Evolutionary conservation across 2,888 invertebrate genomes (phyloP).

Genomic region (Gryllus longicercus): DNA sequence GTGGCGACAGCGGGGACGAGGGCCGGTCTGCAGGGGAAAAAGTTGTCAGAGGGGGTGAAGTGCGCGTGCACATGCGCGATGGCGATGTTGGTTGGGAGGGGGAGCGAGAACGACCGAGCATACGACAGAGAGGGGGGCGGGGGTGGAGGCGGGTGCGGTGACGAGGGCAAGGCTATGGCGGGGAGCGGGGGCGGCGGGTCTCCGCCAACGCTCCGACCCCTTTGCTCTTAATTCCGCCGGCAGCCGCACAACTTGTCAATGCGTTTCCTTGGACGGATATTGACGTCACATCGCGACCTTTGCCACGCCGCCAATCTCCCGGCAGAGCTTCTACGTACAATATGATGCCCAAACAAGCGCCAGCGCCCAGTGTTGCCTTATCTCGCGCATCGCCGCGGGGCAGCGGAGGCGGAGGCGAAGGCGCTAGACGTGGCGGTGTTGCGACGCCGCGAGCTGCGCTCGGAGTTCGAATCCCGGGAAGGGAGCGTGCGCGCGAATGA

Average conservation of each 20-base stretch:
- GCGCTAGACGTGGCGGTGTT: background rate
- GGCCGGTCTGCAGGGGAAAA: no score
- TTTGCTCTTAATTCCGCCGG: slow-evolving; percentile 6
- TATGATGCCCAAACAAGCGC: slow-evolving; percentile 4
- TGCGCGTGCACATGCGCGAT: no score
- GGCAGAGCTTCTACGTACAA: background rate
- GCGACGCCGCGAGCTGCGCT: no score
- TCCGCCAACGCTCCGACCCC: background rate
- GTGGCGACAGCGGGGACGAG: no score
- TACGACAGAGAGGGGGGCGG: background rate
- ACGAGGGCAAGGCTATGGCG: no score
- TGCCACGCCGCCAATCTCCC: background rate
- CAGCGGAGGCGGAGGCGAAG: background rate
- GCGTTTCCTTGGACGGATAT: slow-evolving; percentile 2
- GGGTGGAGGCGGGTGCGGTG: background rate
- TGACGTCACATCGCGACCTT: slow-evolving; percentile 1
- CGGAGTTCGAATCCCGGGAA: no score
- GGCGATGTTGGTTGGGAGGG: no score
- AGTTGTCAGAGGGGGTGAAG: no score
- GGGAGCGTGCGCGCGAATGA: no score
- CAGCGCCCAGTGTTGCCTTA: background rate
- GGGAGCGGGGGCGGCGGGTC: background rate
- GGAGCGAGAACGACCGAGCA: background rate
- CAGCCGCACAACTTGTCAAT: background rate
- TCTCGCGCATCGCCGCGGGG: background rate